Base-by-base conservation (phyloP, 2,888 invertebrate species). In the Monopis laevigella region DNA sequence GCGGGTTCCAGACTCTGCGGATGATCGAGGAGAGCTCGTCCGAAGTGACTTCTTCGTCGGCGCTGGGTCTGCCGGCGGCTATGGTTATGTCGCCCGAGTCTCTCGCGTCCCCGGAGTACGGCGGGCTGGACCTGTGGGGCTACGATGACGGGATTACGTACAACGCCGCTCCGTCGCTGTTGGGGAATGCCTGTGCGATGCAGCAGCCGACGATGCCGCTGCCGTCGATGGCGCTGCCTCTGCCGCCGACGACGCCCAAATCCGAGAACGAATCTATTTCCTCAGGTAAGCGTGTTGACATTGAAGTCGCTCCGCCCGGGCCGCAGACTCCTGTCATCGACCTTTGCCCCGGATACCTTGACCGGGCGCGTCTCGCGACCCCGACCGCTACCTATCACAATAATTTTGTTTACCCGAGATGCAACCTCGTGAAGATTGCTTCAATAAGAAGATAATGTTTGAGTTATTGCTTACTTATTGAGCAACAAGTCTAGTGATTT, bases 51-150 rank as follows among this genome's bases (percentile, higher is more conserved):
- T 89, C 89, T 24, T 92, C 92, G 39, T 89, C 90, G 34, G 82
- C 88, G 46, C 74, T 89, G 38, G 88, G 88, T 48, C 82, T 89
- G 67, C 84, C 87, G 54, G 83, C 87, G 50, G 87, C 87, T 48
- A 87, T 89, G 68, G 88, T 88, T 58, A 89, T 89, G 86, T 89
- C 88, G 56, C 89, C 90, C 38, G 86, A 89, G 48, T 88, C 90
- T 38, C 81, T 90, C 49, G 86, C 86, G 49, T 89, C 90, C 51
- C 87, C 89, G 13, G 89, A 90, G 53, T 90, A 89, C 65, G 88
- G 86, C 46, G 90, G 91, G 56, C 82, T 91, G 49, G 93, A 92
- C 59, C 82, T 93, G 51, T 93, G 93, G 93, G 90, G 91, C 56
- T 85, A 84, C 58, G 86, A 86, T 51, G 86, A 86, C 53, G 69